Evolutionary conservation across 2,888 invertebrate genomes (phyloP), one percentile per base, ranked within the genome.

Genomic region (Frankliniella intonsa): DNA sequence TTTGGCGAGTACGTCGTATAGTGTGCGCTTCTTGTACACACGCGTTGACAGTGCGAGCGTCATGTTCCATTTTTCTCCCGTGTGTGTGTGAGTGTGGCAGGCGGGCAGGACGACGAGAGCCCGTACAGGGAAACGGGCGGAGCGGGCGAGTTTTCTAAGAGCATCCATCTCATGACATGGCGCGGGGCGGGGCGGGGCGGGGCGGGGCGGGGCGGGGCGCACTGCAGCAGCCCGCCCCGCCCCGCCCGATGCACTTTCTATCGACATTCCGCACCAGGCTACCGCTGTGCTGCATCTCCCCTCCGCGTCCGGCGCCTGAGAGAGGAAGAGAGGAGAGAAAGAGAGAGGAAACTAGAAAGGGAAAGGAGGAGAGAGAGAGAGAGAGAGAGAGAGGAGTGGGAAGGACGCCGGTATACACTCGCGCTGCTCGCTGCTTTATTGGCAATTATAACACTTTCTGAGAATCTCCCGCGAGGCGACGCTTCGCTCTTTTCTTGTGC

Each of bases 371-470:
- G 55, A 17, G 38, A 38, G 38, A 38, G 38, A 38, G 38, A 38
- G 38, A 38, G 38, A 38, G 38, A 38, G 38, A 38, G 38, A 38
- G 38, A 38, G 38, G 55, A 62, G 62, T 19, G 62, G 62, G 14
- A 62, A 62, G 62, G 14, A 62, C 7, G 19, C 62, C 19, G n/a
- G 19, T 19, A 7, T 7, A 62, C 62, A 14, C 14, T n/a, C 62
- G 62, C 9, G 14, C 17, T 17, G 62, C 62, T 5, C 0, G 62
- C 14, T 19, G 25, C 69, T 76, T 76, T 76, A 76, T 76, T 76
- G 69, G 69, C 69, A 76, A 76, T 76, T 76, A 76, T 76, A 76
- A 76, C 69, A 76, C 69, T 76, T 76, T 76, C 69, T 22, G 69
- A 76, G 69, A 76, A 55, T 55, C 55, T 55, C 55, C 55, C 55